A percentile compares a stretch with the other conserved stretches of the same genome.
Evolutionary conservation across 2,888 invertebrate genomes (phyloP).

Genomic region (Melieria picta): DNA sequence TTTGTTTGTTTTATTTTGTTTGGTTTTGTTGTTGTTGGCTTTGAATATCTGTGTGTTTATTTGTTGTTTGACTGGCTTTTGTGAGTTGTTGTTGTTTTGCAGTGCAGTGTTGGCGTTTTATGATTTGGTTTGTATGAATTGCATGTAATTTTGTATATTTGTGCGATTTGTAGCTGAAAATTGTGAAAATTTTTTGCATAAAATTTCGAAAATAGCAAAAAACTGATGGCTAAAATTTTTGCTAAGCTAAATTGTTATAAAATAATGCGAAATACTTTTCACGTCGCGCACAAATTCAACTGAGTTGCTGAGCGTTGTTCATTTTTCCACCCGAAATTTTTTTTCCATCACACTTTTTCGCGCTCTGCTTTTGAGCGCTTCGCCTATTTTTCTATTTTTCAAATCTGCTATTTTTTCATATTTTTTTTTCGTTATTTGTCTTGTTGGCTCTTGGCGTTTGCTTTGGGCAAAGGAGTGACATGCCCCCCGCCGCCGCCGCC

Average conservation of each 20-base stretch:
- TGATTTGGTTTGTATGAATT: neutral
- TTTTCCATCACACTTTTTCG: constrained; percentile 19
- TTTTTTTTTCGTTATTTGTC: neutral
- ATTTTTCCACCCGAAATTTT: constrained; percentile 36
- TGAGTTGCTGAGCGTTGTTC: constrained; percentile 14
- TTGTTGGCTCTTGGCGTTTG: neutral
- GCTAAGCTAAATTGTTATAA: constrained; percentile 21
- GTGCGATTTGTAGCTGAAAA: neutral
- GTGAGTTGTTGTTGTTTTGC: too few species aligned
- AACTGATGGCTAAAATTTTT: neutral
- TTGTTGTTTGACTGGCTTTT: too few species aligned
- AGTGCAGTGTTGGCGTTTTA: neutral
- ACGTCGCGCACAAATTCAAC: constrained; percentile 40
- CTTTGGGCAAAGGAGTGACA: neutral
- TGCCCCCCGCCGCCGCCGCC: neutral
- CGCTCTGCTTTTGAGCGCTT: constrained; percentile 9
- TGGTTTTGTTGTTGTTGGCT: neutral
- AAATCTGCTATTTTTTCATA: constrained; percentile 4
- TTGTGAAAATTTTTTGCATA: neutral
- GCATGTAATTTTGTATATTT: neutral
- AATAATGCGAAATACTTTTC: constrained; percentile 40
- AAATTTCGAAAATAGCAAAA: neutral
- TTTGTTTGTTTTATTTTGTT: constrained; percentile 4
- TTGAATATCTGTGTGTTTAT: neutral
- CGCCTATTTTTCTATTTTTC: neutral